These are phyloP conservation scores for Pelodiscus sinensis DNA, from an alignment of 2,113 vertebrate species.

Conservation along the genomic window DNA sequence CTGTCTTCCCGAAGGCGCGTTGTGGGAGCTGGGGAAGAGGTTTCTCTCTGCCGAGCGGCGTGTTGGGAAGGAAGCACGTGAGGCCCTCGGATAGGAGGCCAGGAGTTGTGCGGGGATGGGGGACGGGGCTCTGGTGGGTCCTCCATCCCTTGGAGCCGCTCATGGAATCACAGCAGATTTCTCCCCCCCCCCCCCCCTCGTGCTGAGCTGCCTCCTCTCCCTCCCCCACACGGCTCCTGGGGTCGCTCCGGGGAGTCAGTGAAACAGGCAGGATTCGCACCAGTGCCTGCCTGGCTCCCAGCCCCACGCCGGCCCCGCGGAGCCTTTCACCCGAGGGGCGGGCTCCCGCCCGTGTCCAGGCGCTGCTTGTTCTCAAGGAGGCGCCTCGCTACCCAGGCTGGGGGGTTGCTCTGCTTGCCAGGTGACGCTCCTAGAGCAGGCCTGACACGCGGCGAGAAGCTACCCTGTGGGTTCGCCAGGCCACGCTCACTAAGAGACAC, in stretches of 20 bases:
- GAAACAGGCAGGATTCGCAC: background rate
- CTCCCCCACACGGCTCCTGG: background rate
- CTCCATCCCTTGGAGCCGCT: background rate
- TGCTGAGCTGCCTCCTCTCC: background rate
- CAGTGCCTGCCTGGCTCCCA: background rate
- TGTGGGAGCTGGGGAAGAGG: background rate
- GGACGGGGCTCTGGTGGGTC: background rate
- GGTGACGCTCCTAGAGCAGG: background rate
- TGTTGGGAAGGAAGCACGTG: background rate
- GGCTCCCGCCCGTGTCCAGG: background rate
- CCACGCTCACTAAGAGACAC: background rate
- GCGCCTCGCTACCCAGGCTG: background rate
- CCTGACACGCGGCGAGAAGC: background rate
- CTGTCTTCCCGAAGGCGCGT: background rate
- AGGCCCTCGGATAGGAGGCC: background rate
- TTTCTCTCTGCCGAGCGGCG: background rate
- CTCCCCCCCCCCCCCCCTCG: too few relatives aligned
- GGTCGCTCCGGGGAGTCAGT: background rate
- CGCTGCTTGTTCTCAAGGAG: background rate
- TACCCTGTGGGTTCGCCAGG: background rate
- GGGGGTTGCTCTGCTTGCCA: background rate
- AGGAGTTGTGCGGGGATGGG: too few relatives aligned
- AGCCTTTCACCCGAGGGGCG: too few relatives aligned
- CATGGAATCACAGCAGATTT: too few relatives aligned
- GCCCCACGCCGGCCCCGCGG: background rate